A percentile compares a stretch with the other conserved stretches of the same genome.
phyloP scores from a whole-genome alignment of 1,140 invertebrate genomes.

The Calephelis virginiensis region DNA sequence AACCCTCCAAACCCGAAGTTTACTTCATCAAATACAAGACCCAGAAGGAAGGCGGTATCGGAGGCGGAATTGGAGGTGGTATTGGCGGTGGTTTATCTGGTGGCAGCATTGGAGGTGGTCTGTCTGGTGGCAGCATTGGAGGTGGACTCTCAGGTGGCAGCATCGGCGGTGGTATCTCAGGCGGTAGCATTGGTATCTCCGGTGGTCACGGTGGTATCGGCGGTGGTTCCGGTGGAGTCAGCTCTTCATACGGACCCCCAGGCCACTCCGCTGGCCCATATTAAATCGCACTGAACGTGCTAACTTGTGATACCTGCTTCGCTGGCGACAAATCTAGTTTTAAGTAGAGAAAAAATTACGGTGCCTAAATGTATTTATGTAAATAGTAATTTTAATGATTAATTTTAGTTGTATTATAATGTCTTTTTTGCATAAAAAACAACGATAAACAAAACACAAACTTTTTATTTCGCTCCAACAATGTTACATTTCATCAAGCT shows the following conservation, averaged over 20 bases:
- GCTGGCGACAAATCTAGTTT: slow-evolving; percentile 69
- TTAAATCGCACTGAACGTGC: slow-evolving; percentile 56
- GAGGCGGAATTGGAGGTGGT: slow-evolving; percentile 48
- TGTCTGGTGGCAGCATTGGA: slow-evolving; percentile 53
- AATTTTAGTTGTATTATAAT: slow-evolving; percentile 76
- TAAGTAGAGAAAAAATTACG: slow-evolving; percentile 78
- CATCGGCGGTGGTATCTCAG: slow-evolving; percentile 62
- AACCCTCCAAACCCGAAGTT: slow-evolving; percentile 90
- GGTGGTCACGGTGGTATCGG: slow-evolving; percentile 36
- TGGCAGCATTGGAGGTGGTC: slow-evolving; percentile 52
- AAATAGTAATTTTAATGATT: slow-evolving; percentile 78
- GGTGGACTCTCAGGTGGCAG: slow-evolving; percentile 49
- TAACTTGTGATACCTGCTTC: slow-evolving; percentile 72
- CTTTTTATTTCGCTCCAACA: slow-evolving; percentile 37
- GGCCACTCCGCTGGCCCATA: slow-evolving; percentile 73
- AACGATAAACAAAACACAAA: slow-evolving; percentile 57
- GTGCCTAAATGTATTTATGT: slow-evolving; percentile 79
- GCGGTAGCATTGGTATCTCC: slow-evolving; percentile 42
- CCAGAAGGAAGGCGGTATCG: slow-evolving; percentile 79
- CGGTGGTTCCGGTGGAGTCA: slow-evolving; percentile 47
- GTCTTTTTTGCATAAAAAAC: slow-evolving; percentile 77
- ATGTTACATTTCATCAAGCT: background rate
- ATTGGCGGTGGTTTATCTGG: slow-evolving; percentile 58
- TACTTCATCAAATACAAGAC: slow-evolving; percentile 95
- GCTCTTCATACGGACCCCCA: slow-evolving; percentile 70